Evolutionary conservation across 2,888 invertebrate species (phyloP).

Genomic region (Noctuana brunneofusca): DNA sequence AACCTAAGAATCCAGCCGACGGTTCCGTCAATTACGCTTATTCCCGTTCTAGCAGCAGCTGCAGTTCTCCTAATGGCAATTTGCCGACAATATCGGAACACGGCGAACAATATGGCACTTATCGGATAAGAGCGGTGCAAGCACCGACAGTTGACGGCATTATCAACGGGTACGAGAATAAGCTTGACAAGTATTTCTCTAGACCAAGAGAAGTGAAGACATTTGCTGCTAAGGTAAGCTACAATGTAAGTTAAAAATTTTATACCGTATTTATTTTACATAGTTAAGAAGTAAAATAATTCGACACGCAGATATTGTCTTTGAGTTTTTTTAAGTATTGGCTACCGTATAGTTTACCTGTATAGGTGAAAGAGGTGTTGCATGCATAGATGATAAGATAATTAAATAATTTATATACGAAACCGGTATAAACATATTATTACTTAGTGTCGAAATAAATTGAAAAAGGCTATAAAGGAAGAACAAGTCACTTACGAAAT

Average conservation of each 20-base stretch:
- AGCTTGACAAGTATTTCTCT: conserved; percentile 73
- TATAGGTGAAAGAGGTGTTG: not conserved
- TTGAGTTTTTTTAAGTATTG: not conserved
- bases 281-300: not conserved
- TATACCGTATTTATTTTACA: not conserved
- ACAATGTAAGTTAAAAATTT: conserved; percentile 36
- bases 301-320: not conserved
- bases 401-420: not conserved
- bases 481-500: conserved; percentile 20
- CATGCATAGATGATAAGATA: not conserved
- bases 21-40: conserved; percentile 75
- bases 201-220: conserved; percentile 67
- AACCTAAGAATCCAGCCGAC: conserved; percentile 71
- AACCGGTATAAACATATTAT: conserved; percentile 10
- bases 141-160: conserved; percentile 51
- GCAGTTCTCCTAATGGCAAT: conserved; percentile 73
- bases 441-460: conserved; percentile 15
- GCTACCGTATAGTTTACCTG: not conserved
- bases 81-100: conserved; percentile 76
- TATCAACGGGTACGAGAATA: conserved; percentile 61
- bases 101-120: conserved; percentile 68
- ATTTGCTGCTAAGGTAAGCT: conserved; percentile 68
- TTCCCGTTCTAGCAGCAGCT: conserved; percentile 72
- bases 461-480: conserved; percentile 16
- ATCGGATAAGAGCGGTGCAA: conserved; percentile 56